Base-by-base conservation (phyloP, 2,113 vertebrate species). In the Podarcis raffonei region DNA sequence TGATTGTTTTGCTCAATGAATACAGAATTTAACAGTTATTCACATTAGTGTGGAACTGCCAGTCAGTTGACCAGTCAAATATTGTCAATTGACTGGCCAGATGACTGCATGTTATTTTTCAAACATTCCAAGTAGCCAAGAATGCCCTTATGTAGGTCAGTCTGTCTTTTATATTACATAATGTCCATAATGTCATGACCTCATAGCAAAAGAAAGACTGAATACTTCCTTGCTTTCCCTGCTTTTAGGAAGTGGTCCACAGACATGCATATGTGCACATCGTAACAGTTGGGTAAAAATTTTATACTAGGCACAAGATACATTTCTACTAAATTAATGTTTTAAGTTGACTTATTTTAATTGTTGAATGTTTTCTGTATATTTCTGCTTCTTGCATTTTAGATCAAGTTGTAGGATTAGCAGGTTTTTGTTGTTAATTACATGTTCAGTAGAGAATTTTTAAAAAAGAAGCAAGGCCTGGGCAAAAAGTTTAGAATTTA, bases 1-100 rank as follows among this genome's bases (percentile, higher is more conserved):
- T 98, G 20, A 90, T 94, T 84, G 4, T 87, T 92, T 89, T 86
- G 15, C 81, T 48, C 18, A 69, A 18, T 85, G 0, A 68, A 27
- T 37, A 25, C 39, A 83, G 72, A 62, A 11, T 27, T 86, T 48
- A 76, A 81, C n/a, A 59, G 25, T 2, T 87, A 39, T 87, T 81
- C 48, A 23, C 62, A 30, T 39, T 74, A 22, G 11, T 30, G 42
- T 65, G 11, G 20, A 16, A 11, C 1, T 9, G 3, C 15, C 62
- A 53, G 37, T 75, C 57, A 16, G 30, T 66, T 88, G 39, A 66
- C 39, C 20, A 53, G 79, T 71, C n/a, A 71, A n/a, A 35, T 80
- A 69, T 37, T 79, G n/a, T 81, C 66, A 71, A 2, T 72, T 81
- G 65, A 87, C 42, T 53, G 27, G 35, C 16, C 18, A 78, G 25